Base-by-base conservation (phyloP, 2,888 invertebrate genomes). In the Eilema sororculum region DNA sequence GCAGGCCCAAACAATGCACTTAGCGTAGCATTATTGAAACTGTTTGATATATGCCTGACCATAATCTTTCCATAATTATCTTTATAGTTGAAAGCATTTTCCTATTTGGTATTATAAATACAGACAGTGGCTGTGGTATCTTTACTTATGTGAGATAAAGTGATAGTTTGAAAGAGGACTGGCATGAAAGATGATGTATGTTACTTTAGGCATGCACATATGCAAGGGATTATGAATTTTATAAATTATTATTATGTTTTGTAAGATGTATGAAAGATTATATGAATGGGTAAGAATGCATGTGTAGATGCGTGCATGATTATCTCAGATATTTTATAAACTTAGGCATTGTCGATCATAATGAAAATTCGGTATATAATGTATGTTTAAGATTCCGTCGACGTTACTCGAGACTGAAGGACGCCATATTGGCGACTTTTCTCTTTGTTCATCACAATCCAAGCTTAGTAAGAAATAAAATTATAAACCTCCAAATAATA, bases 111-210 rank as follows among this genome's bases (percentile, higher is more conserved):
- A 94, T 95, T 95, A 93, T 94, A 92, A 94, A 94, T 95, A 95
- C 95, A 95, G 94, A 94, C 93, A 93, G 95, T 95, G 95, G 95
- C 95, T 95, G 95, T 95, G 95, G 95, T 95, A 95, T 95, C 91
- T 94, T 94, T 92, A 94, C 93, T 93, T 94, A 93, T 90, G 90
- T 93, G 93, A 93, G 87, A 87, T 91, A 91, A 90, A 87, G 91
- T 90, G 91, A 87, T 88, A 88, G 82, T 87, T 80, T 90, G 93
- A 88, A 90, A 89, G 92, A 68, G 84, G 85, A 88, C 71, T 65
- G 68, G 90, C 77, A 86, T 92, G 93, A 76, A 85, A 94, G 95
- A 67, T 68, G 95, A 95, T 16, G 95, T 85, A 93, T 94, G 95
- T 95, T 95, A 94, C 84, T 91, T 80, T 94, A 94, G 94, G 95